Conservation (phyloP, 2,113 vertebrate species). For the Tauraco erythrolophus region DNA sequence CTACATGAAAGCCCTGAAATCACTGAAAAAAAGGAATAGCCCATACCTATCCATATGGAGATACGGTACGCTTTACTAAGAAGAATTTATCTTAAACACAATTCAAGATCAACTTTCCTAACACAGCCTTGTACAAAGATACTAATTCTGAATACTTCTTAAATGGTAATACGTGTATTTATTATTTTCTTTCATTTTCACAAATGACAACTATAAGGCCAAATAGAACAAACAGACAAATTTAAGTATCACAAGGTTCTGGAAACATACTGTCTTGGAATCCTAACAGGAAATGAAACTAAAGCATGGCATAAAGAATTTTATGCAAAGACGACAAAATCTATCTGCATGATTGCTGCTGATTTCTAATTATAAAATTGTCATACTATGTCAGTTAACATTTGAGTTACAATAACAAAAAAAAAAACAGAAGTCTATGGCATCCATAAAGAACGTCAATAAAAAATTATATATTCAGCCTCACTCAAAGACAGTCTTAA, state of each 20-base stretch:
- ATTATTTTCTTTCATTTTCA: neutral
- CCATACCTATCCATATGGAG: neutral
- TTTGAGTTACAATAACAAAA: neutral
- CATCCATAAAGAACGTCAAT: neutral
- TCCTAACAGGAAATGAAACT: neutral
- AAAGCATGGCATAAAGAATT: neutral
- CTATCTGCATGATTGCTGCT: neutral
- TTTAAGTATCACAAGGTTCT: neutral
- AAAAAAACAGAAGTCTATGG: neutral
- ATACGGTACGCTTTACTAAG: neutral
- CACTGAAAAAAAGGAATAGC: neutral
- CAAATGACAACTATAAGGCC: neutral
- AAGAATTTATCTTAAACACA: neutral
- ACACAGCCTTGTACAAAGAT: neutral
- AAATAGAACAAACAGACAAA: neutral
- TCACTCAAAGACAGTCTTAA: neutral
- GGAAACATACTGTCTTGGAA: neutral
- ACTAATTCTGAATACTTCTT: neutral
- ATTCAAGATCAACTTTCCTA: neutral
- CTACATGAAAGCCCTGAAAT: neutral
- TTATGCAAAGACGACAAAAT: neutral
- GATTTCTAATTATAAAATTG: neutral
- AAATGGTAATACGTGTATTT: neutral
- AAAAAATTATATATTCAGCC: neutral
- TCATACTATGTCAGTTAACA: neutral